phyloP scores from a whole-genome alignment of 1,140 invertebrate genomes.

The Nasonia longicornis region DNA sequence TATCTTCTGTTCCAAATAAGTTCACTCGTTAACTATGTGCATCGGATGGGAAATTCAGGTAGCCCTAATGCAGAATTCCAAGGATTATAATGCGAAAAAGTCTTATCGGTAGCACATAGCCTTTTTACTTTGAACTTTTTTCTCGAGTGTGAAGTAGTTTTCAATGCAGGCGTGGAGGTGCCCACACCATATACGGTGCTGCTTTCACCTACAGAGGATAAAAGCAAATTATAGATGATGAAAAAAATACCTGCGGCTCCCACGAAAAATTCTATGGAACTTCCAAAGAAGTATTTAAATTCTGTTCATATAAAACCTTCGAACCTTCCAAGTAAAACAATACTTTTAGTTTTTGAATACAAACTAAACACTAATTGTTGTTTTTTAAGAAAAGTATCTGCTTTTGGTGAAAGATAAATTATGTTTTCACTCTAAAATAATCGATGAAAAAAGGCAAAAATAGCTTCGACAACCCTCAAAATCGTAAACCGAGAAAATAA shows the following conservation, averaged over 20 bases:
- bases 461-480: neutral
- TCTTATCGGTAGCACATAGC: neutral
- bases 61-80: neutral
- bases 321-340: too few relatives aligned
- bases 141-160: neutral
- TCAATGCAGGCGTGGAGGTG: neutral
- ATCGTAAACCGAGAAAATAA: slow-evolving; percentile 33
- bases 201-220: neutral
- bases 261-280: too few relatives aligned
- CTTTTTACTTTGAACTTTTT: neutral
- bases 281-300: too few relatives aligned
- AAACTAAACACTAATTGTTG: too few relatives aligned
- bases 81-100: neutral
- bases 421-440: neutral
- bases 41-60: neutral
- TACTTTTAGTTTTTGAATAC: too few relatives aligned
- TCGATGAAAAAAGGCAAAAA: slow-evolving; percentile 5
- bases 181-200: too few relatives aligned
- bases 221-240: neutral
- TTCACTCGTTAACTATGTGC: neutral
- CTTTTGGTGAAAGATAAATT: too few relatives aligned
- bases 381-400: too few relatives aligned
- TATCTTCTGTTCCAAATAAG: neutral
- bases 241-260: neutral
- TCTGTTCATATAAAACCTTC: too few relatives aligned